Evolutionary conservation across 2,113 vertebrate species (phyloP).

Genomic region (Actenoides hombroni): DNA sequence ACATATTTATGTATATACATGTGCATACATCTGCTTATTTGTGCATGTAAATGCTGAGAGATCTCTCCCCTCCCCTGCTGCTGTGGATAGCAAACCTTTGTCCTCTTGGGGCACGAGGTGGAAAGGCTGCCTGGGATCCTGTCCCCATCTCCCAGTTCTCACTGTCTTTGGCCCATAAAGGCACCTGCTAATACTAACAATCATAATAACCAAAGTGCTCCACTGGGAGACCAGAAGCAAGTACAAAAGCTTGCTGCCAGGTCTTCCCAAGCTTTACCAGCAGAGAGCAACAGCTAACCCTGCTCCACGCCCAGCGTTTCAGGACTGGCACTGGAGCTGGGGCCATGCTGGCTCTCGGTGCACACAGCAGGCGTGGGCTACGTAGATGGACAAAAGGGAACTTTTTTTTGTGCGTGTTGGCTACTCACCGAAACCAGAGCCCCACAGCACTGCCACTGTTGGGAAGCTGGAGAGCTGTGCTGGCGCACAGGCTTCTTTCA

Average conservation of each 20-base stretch:
- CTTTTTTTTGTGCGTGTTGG: not conserved
- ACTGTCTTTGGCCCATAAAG: not conserved
- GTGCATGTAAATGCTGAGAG: not conserved
- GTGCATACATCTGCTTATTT: not conserved
- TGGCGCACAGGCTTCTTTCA: not conserved
- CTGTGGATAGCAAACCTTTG: not conserved
- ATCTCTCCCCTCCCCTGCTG: not conserved
- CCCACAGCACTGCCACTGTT: not conserved
- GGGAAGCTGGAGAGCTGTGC: not conserved
- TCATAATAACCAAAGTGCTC: not conserved
- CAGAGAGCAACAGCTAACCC: not conserved
- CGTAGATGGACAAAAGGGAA: not conserved
- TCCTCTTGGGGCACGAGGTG: accelerated
- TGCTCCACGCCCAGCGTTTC: not conserved
- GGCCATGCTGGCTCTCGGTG: not conserved
- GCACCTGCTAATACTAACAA: not conserved
- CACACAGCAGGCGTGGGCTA: no score
- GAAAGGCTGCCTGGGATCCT: not conserved
- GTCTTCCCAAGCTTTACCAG: not conserved
- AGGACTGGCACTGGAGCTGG: not conserved
- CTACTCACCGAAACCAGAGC: not conserved
- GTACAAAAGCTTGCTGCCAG: not conserved
- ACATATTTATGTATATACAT: not conserved
- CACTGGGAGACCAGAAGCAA: not conserved
- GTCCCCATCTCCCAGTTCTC: not conserved